Conservation (phyloP, 2,888 invertebrate genomes). For the Adineta ricciae region DNA sequence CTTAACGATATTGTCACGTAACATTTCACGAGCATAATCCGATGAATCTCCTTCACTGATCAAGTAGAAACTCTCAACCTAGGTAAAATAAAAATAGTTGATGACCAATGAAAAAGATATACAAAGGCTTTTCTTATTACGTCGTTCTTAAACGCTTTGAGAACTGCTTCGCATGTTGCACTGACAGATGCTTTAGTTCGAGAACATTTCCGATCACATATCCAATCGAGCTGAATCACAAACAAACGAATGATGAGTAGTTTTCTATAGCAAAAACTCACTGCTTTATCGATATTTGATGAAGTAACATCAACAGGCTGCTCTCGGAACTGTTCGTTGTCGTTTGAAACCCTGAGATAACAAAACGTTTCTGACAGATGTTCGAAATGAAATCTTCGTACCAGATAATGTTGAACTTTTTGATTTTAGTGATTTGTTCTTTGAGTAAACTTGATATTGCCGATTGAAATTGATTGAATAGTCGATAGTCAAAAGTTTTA, state of each 20-base stretch:
- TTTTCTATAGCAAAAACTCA: neutral
- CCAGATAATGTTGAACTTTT: slow-evolving; percentile 49
- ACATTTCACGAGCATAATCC: slow-evolving; percentile 43
- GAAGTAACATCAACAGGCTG: slow-evolving; percentile 44
- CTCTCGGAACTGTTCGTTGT: slow-evolving; percentile 40
- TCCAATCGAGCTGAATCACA: slow-evolving; percentile 40
- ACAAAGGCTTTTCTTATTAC: neutral
- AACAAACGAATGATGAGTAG: neutral
- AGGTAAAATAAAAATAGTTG: slow-evolving; percentile 35
- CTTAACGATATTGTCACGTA: slow-evolving; percentile 41
- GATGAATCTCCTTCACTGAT: slow-evolving; percentile 47
- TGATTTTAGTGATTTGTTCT: slow-evolving; percentile 45
- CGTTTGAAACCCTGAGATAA: slow-evolving; percentile 42
- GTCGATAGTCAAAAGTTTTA: slow-evolving; percentile 44
- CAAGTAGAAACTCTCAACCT: slow-evolving; percentile 48
- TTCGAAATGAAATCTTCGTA: slow-evolving; percentile 34
- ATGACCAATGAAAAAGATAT: neutral
- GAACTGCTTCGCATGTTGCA: slow-evolving; percentile 45
- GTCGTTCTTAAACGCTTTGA: slow-evolving; percentile 42
- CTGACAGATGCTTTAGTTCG: slow-evolving; percentile 41
- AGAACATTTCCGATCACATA: slow-evolving; percentile 42
- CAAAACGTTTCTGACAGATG: neutral
- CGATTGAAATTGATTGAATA: slow-evolving; percentile 46
- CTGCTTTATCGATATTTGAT: slow-evolving; percentile 45
- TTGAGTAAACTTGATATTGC: slow-evolving; percentile 43